Base-by-base conservation (phyloP, 2,888 invertebrate genomes). In the Harmothoe impar region DNA sequence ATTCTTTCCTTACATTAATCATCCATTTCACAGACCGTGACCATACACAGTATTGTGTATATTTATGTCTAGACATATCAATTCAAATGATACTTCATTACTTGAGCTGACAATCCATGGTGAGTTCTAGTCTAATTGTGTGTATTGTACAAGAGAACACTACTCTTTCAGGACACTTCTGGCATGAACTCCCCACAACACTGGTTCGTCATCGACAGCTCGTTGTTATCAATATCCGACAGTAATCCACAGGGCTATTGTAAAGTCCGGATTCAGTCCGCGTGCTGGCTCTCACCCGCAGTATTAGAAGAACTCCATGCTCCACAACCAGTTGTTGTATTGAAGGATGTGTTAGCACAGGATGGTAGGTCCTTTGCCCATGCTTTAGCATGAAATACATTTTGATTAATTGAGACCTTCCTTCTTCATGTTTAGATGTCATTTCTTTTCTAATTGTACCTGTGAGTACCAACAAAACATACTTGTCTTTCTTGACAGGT, bases 251-350 rank as follows among this genome's bases (percentile, higher is more conserved):
- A 81, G 15, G 81, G 81, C n/a, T 81, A 81, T 35, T 43, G 17
- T 20, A 81, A 81, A 35, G 81, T 81, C 35, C 31, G 35, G 20
- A n/a, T 81, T 20, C 81, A 81, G 33, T 5, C 43, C 23, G 5
- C 81, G 5, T 81, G 81, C n/a, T 81, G 81, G 81, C n/a, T 81
- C 33, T 81, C 81, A 35, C 81, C 81, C 20, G 81, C 33, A 17
- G n/a, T 81, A 5, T n/a, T 20, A 3, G 43, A 33, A 23, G 81
- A 81, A 23, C 81, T 81, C 5, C 0, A 35, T 5, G 31, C 43
- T 5, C 17, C 43, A 17, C 33, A 5, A 81, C 81, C 81, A 1
- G 23, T n/a, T 33, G 35, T 81, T 23, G 17, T 81, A 1, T 25
- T 81, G 0, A 81, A 81, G 81, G 81, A 81, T 43, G 81, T 81